Conservation (phyloP, 2,888 invertebrate species). For the Dryocosmus kuriphilus region DNA sequence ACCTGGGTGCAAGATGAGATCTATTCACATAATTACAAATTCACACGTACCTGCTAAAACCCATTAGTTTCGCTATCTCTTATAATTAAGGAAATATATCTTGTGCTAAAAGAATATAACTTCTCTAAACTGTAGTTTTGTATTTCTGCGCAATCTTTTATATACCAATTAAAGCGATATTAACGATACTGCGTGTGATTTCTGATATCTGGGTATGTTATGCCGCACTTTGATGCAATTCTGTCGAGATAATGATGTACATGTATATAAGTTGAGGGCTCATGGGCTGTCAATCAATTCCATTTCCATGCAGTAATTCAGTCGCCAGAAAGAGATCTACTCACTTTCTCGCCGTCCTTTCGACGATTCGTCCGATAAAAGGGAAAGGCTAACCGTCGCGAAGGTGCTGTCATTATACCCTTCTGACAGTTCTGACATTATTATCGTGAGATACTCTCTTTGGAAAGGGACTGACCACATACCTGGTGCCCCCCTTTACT, state of each 20-base stretch:
- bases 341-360: not conserved
- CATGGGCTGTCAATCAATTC: constrained; percentile 3
- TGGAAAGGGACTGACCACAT: not conserved
- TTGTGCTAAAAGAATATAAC: not conserved
- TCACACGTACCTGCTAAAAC: constrained; percentile 32
- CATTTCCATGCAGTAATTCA: not conserved
- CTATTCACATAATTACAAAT: not conserved
- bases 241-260: not conserved
- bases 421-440: constrained; percentile 28
- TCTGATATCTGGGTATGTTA: not conserved
- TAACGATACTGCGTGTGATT: not conserved
- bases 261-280: not conserved
- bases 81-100: not conserved
- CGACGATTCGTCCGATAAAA: constrained; percentile 26
- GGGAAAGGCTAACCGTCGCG: constrained; percentile 39
- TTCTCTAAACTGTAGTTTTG: not conserved
- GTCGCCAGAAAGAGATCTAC: not conserved
- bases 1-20: not conserved
- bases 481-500: not conserved
- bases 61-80: not conserved
- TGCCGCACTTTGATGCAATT: not conserved
- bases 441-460: constrained; percentile 28
- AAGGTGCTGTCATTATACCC: constrained; percentile 17
- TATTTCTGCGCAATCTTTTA: not conserved
- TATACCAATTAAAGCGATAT: not conserved